These are phyloP conservation scores for Adelphocoris suturalis DNA, from an alignment of 2,888 invertebrate genomes.

Conservation along the genomic window DNA sequence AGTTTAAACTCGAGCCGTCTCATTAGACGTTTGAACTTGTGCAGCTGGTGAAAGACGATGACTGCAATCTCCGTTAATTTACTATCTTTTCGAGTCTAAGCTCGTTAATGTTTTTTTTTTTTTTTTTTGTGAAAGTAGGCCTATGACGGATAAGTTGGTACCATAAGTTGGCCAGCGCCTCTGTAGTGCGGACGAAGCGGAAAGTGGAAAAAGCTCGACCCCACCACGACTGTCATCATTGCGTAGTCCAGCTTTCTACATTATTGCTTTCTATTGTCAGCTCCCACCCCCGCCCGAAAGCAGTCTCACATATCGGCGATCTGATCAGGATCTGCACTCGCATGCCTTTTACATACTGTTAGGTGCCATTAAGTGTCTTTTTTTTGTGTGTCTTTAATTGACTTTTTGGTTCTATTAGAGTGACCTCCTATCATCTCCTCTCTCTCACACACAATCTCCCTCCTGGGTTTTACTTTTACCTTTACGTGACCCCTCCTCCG, in stretches of 20 bases:
- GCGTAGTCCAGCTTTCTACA: conserved; percentile 32
- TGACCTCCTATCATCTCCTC: no score
- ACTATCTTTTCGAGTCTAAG: no score
- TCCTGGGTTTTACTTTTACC: conserved; percentile 44
- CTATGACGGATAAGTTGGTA: background rate
- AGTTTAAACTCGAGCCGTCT: no score
- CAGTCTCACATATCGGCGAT: conserved; percentile 1
- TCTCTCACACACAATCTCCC: background rate
- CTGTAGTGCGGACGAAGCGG: background rate
- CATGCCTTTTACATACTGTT: background rate
- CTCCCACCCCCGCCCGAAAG: background rate
- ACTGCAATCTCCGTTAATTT: no score
- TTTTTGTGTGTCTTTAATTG: no score
- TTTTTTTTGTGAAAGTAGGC: no score
- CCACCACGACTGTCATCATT: background rate
- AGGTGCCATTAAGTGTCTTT: no score
- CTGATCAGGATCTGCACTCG: background rate
- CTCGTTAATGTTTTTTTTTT: no score
- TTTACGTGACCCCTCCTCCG: background rate
- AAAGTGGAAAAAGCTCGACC: background rate
- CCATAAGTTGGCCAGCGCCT: background rate
- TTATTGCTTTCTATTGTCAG: conserved; percentile 64
- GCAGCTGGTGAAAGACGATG: no score
- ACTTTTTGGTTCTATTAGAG: no score
- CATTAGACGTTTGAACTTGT: no score